A percentile compares a stretch with the other conserved stretches of the same genome.
Conservation (phyloP, 2,797 vertebrate species). For the Amblyopsis hoosieri region DNA sequence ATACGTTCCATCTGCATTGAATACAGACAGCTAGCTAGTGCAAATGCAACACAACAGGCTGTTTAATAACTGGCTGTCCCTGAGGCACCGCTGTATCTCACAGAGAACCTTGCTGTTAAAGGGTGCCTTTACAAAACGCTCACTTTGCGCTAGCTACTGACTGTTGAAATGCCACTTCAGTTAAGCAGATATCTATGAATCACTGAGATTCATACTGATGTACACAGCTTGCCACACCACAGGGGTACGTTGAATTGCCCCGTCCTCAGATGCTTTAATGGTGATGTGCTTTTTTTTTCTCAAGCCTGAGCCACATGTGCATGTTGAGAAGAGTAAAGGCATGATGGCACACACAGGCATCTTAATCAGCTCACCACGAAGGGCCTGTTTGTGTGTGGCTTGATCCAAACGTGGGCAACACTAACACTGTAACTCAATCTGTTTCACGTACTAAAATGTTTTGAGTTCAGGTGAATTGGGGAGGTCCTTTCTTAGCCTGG, state of each 20-base stretch:
- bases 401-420: conserved; percentile 9
- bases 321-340: conserved; percentile 52
- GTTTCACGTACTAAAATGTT: conserved; percentile 19
- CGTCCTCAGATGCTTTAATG: conserved; percentile 42
- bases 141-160: conserved; percentile 64
- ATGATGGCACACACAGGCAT: conserved; percentile 55
- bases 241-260: conserved; percentile 64
- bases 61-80: conserved; percentile 45
- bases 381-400: conserved; percentile 40
- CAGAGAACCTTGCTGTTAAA: conserved; percentile 29
- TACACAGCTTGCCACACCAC: conserved; percentile 62
- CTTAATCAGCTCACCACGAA: conserved; percentile 43
- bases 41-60: conserved; percentile 32
- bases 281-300: conserved; percentile 24
- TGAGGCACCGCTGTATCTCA: conserved; percentile 25
- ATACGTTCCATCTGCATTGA: conserved; percentile 70
- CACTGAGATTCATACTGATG: conserved; percentile 64
- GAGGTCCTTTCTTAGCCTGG: too few species aligned
- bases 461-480: too few species aligned
- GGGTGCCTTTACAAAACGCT: conserved; percentile 49
- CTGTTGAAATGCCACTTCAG: conserved; percentile 62
- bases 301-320: conserved; percentile 29
- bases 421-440: conserved; percentile 22
- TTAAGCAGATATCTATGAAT: conserved; percentile 53
- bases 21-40: conserved; percentile 60